These are phyloP conservation scores for Troglohyphantes excavatus DNA, from an alignment of 2,888 invertebrate species.

Conservation along the genomic window DNA sequence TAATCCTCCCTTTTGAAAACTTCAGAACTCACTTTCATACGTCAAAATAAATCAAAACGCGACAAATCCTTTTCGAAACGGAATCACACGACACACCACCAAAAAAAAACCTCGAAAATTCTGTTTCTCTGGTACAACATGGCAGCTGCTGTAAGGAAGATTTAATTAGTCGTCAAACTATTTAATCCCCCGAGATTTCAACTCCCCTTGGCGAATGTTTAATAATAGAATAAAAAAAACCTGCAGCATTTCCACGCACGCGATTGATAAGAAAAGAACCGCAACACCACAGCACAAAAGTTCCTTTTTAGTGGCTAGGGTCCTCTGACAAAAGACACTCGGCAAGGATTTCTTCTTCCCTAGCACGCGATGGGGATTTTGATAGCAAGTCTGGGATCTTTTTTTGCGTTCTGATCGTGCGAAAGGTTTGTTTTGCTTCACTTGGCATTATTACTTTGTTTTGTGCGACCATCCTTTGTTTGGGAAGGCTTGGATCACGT, in stretches of 20 bases:
- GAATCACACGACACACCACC: background rate
- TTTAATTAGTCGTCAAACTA: slow-evolving; percentile 16
- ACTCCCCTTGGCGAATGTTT: background rate
- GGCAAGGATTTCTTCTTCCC: too few relatives aligned
- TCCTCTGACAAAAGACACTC: background rate
- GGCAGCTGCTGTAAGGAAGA: slow-evolving; percentile 13
- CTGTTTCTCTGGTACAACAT: background rate
- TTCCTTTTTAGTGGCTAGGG: background rate
- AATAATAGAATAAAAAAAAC: background rate
- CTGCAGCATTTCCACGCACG: background rate
- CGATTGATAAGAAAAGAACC: background rate
- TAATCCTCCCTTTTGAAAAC: background rate
- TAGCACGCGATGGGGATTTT: background rate
- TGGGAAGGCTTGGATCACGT: too few relatives aligned
- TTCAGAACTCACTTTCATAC: background rate
- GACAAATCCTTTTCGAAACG: background rate
- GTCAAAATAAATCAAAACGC: background rate
- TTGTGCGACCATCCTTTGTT: background rate
- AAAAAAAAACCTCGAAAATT: background rate
- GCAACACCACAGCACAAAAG: background rate
- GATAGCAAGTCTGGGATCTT: background rate
- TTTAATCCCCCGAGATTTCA: slow-evolving; percentile 12
- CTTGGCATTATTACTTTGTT: background rate
- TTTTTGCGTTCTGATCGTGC: background rate
- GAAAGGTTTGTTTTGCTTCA: background rate